These are phyloP conservation scores for Acanthis flammea DNA, from an alignment of 2,797 vertebrate genomes.

Conservation along the genomic window DNA sequence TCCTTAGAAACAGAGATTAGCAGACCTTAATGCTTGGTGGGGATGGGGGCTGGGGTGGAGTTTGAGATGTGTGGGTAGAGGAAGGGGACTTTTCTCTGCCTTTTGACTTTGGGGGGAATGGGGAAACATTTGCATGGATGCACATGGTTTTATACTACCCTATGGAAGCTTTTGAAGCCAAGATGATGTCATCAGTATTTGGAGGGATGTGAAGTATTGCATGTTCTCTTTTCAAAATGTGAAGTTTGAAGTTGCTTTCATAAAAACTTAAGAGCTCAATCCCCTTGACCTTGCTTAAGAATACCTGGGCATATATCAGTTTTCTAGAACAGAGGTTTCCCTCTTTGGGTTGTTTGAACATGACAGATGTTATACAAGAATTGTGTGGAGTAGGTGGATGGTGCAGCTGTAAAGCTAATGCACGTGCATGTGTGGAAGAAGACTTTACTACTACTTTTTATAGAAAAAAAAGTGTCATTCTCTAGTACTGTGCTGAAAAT, in stretches of 20 bases:
- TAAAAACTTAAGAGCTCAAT: not conserved
- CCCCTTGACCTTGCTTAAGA: not conserved
- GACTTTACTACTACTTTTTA: not conserved
- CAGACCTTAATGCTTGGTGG: not conserved
- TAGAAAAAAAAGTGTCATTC: not conserved
- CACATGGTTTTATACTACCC: not conserved
- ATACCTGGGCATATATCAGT: not conserved
- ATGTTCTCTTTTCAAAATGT: not conserved
- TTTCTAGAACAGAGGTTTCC: not conserved
- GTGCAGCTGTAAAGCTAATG: not conserved
- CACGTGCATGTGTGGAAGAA: fast-evolving
- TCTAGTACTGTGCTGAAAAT: not conserved
- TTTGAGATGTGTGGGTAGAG: fast-evolving
- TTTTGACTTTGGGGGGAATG: not conserved
- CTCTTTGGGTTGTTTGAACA: not conserved
- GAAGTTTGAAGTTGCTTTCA: not conserved
- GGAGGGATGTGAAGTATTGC: not conserved
- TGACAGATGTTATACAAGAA: not conserved
- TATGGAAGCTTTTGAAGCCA: not conserved
- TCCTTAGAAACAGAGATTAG: not conserved
- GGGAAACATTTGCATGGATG: not conserved
- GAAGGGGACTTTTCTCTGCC: not conserved
- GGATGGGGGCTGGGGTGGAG: fast-evolving
- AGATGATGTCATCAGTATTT: not conserved
- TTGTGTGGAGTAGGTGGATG: not conserved